phyloP scores from a whole-genome alignment of 2,113 vertebrate species.

The Gulo gulo region DNA sequence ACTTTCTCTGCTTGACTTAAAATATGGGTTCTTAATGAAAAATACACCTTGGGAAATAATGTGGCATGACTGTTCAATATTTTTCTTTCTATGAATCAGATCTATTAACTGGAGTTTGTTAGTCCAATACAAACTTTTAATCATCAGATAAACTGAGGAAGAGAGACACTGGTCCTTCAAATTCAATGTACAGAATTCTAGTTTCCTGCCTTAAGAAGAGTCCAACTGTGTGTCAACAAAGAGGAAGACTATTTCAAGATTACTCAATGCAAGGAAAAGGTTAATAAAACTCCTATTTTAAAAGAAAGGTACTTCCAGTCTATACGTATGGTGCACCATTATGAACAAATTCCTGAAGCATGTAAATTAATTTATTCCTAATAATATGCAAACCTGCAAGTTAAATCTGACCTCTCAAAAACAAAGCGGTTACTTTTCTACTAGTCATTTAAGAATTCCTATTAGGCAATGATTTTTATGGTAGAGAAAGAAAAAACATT shows the following conservation, averaged over 20 bases:
- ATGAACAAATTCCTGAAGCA: constrained; percentile 32
- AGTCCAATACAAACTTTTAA: neutral
- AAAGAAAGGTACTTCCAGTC: neutral
- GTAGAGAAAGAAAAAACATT: constrained; percentile 6
- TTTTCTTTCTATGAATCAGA: neutral
- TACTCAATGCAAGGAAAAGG: neutral
- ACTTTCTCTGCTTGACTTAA: neutral
- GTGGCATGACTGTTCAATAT: neutral
- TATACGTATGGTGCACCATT: neutral
- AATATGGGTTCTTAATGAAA: neutral
- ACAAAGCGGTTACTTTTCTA: neutral
- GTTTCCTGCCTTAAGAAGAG: constrained; percentile 16
- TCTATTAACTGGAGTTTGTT: neutral
- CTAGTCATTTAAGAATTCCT: constrained; percentile 9
- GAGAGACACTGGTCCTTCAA: neutral
- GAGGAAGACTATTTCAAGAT: neutral
- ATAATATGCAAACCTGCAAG: neutral
- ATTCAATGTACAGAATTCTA: neutral
- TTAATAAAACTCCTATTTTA: neutral
- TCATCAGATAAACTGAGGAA: neutral
- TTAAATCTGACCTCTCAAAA: constrained; percentile 2
- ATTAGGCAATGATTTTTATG: neutral
- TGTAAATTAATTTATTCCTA: neutral
- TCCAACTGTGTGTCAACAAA: neutral
- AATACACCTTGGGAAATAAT: neutral